Base-by-base conservation (phyloP, 2,113 vertebrate species). In the Aegithalos caudatus region DNA sequence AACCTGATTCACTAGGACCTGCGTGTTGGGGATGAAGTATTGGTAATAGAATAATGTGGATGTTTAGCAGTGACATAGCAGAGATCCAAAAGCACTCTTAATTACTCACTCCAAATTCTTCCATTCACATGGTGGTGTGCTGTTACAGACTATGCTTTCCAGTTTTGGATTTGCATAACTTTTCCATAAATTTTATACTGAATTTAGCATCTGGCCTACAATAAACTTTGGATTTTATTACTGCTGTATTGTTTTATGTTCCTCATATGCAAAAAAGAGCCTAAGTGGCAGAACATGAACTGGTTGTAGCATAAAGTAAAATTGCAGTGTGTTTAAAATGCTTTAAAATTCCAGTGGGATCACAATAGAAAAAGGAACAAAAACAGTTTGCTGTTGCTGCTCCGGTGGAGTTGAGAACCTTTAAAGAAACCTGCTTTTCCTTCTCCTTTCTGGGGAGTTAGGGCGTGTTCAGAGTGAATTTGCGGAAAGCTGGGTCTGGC, bases 401-500 rank as follows among this genome's bases (percentile, higher is more conserved):
- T 67, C 13, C 2, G 8, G 22, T 66, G 38, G 37, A 64, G 66
- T 51, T 45, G 28, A 31, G n/a, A 62, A 28, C 5, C 24, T 11
- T 45, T 80, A 40, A n/a, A 42, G 18, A 60, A 44, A 18, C 38
- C 3, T 31, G 15, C 7, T 23, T 56, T 93, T 53, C 4, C 4
- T 15, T 40, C 38, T 37, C 4, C 4, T 69, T 40, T 76, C n/a
- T 27, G 76, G 11, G 25, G 54, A 28, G 19, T 11, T 24, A 14
- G 67, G 33, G 25, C 14, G 10, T 11, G 22, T 33, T 48, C 9
- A 0, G 18, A 1, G 16, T 9, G 11, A 7, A 2, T 9, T 37
- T 11, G 2, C 4, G 6, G 5, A 0, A 1, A 7, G 54, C 40
- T 0, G 54, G 6, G 2, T 11, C 17, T 4, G 38, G 8, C 4